phyloP scores from a whole-genome alignment of 2,888 invertebrate species.

The Drosophila pseudotalamancana region DNA sequence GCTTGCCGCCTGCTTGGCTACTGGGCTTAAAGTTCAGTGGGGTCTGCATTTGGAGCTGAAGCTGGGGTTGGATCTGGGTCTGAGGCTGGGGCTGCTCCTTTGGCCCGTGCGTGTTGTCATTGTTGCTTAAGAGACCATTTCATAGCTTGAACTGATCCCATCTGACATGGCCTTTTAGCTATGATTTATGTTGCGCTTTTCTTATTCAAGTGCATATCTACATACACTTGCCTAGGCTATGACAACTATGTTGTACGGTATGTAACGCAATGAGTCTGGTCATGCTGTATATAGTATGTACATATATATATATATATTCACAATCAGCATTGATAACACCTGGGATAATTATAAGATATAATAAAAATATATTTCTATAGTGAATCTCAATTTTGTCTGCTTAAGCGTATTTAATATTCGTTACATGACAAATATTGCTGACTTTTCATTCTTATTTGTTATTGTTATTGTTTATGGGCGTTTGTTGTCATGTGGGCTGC shows the following conservation, averaged over 20 bases:
- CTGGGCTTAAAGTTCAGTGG: conserved; percentile 63
- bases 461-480: conserved; percentile 17
- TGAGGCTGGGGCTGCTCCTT: conserved; percentile 16
- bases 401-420: background rate
- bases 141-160: conserved; percentile 31
- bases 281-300: too few relatives aligned
- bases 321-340: too few relatives aligned
- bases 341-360: too few relatives aligned
- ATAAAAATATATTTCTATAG: background rate
- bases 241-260: background rate
- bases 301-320: too few relatives aligned
- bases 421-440: background rate
- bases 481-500: conserved; percentile 47
- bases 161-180: conserved; percentile 50
- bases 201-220: conserved; percentile 59
- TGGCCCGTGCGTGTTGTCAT: conserved; percentile 44
- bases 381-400: too few relatives aligned
- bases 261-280: background rate
- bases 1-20: conserved; percentile 50
- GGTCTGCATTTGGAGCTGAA: conserved; percentile 6
- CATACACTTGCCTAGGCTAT: background rate
- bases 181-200: conserved; percentile 69
- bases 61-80: background rate
- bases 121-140: conserved; percentile 12
- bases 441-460: conserved; percentile 2